Base-by-base conservation (phyloP, 1,140 invertebrate species). In the Nylanderia fulva region DNA sequence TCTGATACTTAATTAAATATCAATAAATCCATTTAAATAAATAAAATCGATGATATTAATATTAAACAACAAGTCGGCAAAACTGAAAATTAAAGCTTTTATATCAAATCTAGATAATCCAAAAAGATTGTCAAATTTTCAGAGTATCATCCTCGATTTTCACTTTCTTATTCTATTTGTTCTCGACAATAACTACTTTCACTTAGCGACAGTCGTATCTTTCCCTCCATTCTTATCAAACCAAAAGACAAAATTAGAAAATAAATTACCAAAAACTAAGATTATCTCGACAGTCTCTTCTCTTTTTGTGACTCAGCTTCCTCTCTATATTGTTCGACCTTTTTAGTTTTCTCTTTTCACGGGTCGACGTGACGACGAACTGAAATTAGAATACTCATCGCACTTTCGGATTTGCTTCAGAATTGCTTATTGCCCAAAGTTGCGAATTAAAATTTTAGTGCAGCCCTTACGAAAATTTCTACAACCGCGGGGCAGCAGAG, bases 391-490 rank as follows among this genome's bases (percentile, higher is more conserved):
- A 91, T 92, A 91, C 91, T 93, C 92, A 90, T 88, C 87, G 82
- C 63, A 88, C 84, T 91, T 89, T 58, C 66, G 86, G 91, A 93
- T 92, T 92, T 93, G 85, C 92, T 91, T 87, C 85, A 88, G 90
- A 88, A 93, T 93, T 93, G 91, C 93, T 91, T 90, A 92, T 89
- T 91, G 89, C 85, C 88, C 63, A 91, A 93, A 93, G 90, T 93
- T 92, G 88, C 88, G 90, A 91, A 93, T 93, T 93, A 93, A 93
- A 93, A 93, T 93, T 93, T 90, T 77, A 92, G 56, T 60, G 56
- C 60, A 33, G 45, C 39, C 48, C 56, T 68, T 80, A 58, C 69
- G 76, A 88, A 86, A 89, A 86, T 90, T 82, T 85, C 61, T 68
- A 58, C 24, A 29, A 45, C 45, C 63, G 24, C 79, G 52, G 39